phyloP scores from a whole-genome alignment of 2,888 invertebrate species.

The Thysanoteuthis rhombus region DNA sequence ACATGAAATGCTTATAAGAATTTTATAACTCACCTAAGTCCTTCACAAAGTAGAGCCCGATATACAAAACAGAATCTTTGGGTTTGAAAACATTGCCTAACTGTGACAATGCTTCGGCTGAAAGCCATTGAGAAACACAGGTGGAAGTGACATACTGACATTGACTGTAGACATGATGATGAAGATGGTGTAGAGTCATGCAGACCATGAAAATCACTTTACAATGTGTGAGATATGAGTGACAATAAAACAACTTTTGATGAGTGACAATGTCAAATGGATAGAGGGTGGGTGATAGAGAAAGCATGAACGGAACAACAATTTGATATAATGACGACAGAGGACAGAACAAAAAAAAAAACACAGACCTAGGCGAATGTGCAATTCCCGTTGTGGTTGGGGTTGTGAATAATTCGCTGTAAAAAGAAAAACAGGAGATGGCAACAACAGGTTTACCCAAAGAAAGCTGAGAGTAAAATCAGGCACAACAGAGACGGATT shows the following conservation, averaged over 20 bases:
- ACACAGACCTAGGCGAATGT: not conserved
- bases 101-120: not conserved
- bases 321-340: not conserved
- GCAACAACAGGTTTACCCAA: not conserved
- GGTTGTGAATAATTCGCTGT: not conserved
- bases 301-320: not conserved
- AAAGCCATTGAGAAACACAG: not conserved
- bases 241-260: no score
- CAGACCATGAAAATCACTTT: not conserved
- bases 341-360: not conserved
- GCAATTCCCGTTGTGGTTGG: not conserved
- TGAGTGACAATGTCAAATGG: not conserved
- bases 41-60: not conserved
- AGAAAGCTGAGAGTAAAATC: not conserved
- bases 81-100: not conserved
- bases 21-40: not conserved
- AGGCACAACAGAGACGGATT: not conserved
- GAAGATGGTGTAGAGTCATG: not conserved
- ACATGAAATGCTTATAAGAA: not conserved
- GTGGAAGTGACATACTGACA: not conserved
- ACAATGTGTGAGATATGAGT: not conserved
- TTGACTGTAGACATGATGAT: not conserved
- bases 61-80: not conserved
- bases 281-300: not conserved
- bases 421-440: not conserved